phyloP scores from a whole-genome alignment of 1,140 invertebrate species.

The Drosophila mauritiana region DNA sequence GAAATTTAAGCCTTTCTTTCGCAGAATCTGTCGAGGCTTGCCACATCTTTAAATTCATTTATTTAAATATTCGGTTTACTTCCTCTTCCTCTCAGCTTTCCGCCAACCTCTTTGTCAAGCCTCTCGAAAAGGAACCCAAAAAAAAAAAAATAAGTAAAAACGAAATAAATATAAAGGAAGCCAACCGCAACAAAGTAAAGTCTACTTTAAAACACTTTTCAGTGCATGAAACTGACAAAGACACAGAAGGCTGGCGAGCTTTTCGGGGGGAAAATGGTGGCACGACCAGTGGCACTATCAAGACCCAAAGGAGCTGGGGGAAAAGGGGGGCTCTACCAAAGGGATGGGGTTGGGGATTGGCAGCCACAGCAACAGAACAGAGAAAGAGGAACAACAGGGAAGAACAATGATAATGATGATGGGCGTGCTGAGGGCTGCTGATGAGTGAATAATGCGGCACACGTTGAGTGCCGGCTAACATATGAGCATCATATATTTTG shows the following conservation, averaged over 20 bases:
- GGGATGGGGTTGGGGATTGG: neutral
- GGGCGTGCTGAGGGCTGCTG: constrained; percentile 70
- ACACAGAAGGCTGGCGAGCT: constrained; percentile 41
- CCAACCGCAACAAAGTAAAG: constrained; percentile 67
- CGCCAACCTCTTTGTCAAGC: constrained; percentile 34
- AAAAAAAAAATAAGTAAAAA: constrained; percentile 32
- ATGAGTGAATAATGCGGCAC: constrained; percentile 75
- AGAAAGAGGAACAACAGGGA: constrained; percentile 42
- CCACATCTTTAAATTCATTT: constrained; percentile 40
- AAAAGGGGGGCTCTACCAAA: too few relatives aligned
- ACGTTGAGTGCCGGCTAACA: constrained; percentile 74
- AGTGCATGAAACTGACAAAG: constrained; percentile 62
- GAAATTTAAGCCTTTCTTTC: neutral
- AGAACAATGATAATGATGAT: constrained; percentile 75
- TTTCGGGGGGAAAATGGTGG: neutral
- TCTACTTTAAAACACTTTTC: constrained; percentile 73
- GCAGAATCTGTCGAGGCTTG: neutral
- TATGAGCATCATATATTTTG: constrained; percentile 76
- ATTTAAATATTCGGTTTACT: constrained; percentile 38
- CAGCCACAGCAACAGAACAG: constrained; percentile 16
- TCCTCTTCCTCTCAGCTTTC: constrained; percentile 1
- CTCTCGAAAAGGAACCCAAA: constrained; percentile 31
- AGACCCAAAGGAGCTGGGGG: constrained; percentile 10
- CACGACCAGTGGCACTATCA: constrained; percentile 38
- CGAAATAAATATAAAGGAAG: constrained; percentile 60